Base-by-base conservation (phyloP, 2,888 invertebrate genomes). In the Ametastegia equiseti region DNA sequence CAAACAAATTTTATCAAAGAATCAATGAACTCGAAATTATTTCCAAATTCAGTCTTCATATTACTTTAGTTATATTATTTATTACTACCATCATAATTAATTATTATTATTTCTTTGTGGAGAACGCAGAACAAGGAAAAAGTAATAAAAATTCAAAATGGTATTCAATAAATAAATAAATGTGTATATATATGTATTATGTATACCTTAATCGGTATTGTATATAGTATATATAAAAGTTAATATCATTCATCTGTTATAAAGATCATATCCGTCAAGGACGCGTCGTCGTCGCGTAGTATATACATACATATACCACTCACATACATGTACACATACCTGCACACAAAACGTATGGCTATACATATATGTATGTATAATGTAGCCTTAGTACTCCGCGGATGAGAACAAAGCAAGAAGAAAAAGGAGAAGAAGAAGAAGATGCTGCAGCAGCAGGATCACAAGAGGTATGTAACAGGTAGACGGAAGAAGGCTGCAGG, bases 401-500 rank as follows among this genome's bases (percentile, higher is more conserved):
- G 30, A 60, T 15, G 75, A 82, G 69, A 65, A 81, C 54, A 69
- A 69, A 81, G 57, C 27, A 45, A 42, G 57, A 50, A 77, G 81
- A 77, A 54, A 45, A 36, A 42, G 15, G 69, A 82, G 79, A 30
- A 42, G 47, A 42, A 80, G 71, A 60, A 47, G 54, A 19, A 39
- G 36, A n/a, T 50, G 65, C 79, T 42, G 47, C 63, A 23, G 39
- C 42, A 54, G 50, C 65, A 42, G 39, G 27, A 47, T 47, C 69
- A 57, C 67, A 63, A 47, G 80, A 79, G 80, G 82, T 81, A 67
- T 39, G 80, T 45, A 71, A 71, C 71, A 71, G 71, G 71, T 47
- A 71, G 71, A 71, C 47, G 71, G 71, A 71, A 71, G 71, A 71
- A 36, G 60, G 39, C 39, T 19, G 33, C 54, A 60, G 23, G 47